Percentiles rank a stretch among this genome's conserved stretches.
Conservation (phyloP, 2,888 invertebrate genomes). For the Nasonovia ribisnigri region DNA sequence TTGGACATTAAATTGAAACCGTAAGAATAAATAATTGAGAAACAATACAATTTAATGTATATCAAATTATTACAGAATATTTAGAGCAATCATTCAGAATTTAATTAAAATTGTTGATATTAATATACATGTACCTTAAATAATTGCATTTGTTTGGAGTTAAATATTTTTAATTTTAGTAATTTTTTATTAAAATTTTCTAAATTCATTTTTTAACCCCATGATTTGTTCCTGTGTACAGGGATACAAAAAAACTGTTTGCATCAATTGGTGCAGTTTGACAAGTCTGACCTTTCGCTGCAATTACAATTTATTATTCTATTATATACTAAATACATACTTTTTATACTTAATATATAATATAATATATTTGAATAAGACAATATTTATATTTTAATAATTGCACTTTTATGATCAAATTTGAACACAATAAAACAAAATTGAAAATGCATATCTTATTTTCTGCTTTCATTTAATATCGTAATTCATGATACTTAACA, state of each 20-base stretch:
- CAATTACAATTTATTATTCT: conserved; percentile 21
- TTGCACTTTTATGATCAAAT: neutral
- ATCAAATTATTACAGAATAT: neutral
- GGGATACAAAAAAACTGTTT: conserved; percentile 61
- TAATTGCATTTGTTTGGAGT: neutral
- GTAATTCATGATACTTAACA: neutral
- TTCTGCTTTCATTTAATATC: neutral
- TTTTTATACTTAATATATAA: conserved; percentile 34
- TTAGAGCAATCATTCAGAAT: neutral
- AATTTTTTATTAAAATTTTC: neutral
- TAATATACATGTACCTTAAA: neutral
- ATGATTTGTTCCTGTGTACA: conserved; percentile 49
- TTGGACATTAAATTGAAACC: conserved; percentile 73
- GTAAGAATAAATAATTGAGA: conserved; percentile 15
- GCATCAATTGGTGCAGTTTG: conserved; percentile 60
- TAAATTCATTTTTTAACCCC: conserved; percentile 17
- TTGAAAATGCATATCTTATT: neutral
- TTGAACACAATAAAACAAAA: neutral
- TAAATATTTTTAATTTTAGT: neutral
- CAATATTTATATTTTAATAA: neutral
- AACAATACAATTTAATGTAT: neutral
- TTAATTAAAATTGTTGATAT: neutral
- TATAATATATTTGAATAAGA: conserved; percentile 18
- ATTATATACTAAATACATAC: neutral
- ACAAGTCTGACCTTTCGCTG: conserved; percentile 38